phyloP scores from a whole-genome alignment of 2,888 invertebrate species.

The Ariolimax columbianus region DNA sequence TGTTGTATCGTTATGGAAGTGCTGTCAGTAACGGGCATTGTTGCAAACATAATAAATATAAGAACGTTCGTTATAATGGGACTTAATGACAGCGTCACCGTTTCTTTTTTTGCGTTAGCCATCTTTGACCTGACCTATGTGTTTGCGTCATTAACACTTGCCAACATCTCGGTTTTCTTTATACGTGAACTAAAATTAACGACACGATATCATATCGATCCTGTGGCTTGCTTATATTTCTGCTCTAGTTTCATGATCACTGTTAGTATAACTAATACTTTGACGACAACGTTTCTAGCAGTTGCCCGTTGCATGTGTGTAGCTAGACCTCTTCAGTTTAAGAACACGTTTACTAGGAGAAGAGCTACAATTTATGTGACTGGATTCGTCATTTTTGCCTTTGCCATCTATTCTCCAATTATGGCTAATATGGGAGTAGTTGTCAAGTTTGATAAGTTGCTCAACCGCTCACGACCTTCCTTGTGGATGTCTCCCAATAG shows the following conservation, averaged over 20 bases:
- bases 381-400: background rate
- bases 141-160: background rate
- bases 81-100: background rate
- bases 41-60: slow-evolving; percentile 19
- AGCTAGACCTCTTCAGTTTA: slow-evolving; percentile 3
- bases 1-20: background rate
- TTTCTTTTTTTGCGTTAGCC: slow-evolving; percentile 8
- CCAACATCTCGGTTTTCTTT: background rate
- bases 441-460: background rate
- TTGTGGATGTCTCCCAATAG: background rate
- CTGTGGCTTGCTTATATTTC: background rate
- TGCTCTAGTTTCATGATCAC: background rate
- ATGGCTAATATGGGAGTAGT: background rate
- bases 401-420: background rate
- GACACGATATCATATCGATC: background rate
- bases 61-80: background rate
- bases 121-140: background rate
- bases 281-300: slow-evolving; percentile 25
- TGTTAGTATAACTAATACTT: background rate
- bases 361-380: background rate
- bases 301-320: slow-evolving; percentile 11
- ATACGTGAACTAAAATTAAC: background rate
- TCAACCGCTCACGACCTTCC: background rate
- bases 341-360: background rate
- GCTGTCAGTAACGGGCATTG: background rate